Evolutionary conservation across 2,113 vertebrate species (phyloP).

Genomic region (Gopherus evgoodei): DNA sequence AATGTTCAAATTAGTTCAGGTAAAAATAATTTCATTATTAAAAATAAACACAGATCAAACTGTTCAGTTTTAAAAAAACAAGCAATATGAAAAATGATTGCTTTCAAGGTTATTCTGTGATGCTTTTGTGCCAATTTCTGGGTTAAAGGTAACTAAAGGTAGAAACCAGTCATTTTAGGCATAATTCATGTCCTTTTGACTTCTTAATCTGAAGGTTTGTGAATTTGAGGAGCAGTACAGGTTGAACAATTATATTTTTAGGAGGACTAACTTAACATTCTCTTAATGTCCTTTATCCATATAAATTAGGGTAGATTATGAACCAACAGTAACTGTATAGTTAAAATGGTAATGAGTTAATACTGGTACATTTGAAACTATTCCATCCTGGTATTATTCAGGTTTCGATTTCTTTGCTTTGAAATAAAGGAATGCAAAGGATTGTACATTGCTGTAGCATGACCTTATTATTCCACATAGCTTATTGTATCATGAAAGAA

Average conservation of each 20-base stretch:
- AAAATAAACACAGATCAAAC: not conserved
- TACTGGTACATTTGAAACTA: not conserved
- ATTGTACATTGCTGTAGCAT: not conserved
- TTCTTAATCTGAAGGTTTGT: not conserved
- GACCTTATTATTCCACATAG: not conserved
- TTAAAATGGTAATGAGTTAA: not conserved
- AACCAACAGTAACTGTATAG: not conserved
- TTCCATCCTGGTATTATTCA: not conserved
- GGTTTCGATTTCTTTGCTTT: not conserved
- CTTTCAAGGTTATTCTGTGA: not conserved
- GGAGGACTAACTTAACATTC: not conserved
- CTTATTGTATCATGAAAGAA: not conserved
- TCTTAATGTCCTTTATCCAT: not conserved
- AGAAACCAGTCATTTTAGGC: not conserved
- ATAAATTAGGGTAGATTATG: not conserved
- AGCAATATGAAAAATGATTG: not conserved
- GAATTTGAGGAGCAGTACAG: not conserved
- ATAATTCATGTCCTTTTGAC: not conserved
- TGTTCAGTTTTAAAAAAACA: not conserved
- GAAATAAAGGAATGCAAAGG: not conserved
- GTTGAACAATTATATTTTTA: not conserved
- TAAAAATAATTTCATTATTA: conserved; percentile 56
- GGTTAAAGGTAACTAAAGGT: not conserved
- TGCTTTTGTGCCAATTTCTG: not conserved
- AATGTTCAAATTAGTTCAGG: conserved; percentile 94